phyloP scores from a whole-genome alignment of 2,797 vertebrate genomes.

The Peromyscus aztecus region DNA sequence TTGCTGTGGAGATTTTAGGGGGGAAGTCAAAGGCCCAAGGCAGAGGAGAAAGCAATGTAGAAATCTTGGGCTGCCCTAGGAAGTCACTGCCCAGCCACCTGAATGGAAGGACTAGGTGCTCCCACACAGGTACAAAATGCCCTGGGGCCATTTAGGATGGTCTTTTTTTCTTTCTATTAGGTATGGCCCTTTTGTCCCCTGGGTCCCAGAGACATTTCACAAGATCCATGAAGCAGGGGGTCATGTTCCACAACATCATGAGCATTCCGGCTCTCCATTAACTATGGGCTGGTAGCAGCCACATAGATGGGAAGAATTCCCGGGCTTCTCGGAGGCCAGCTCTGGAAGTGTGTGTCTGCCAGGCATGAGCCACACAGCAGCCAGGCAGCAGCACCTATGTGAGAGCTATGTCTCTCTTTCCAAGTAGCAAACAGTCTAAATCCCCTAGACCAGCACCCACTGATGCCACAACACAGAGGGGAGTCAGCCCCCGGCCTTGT shows the following conservation, averaged over 20 bases:
- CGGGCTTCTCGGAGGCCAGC: accelerated
- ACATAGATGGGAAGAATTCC: neutral
- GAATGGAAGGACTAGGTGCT: accelerated
- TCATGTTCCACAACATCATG: too few relatives aligned
- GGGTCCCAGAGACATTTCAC: neutral
- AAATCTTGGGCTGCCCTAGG: neutral
- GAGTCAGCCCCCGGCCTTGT: neutral
- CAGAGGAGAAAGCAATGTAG: neutral
- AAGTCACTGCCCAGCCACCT: neutral
- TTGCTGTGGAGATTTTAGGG: neutral
- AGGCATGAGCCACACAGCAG: accelerated
- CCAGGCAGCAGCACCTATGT: accelerated
- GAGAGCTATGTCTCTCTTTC: accelerated
- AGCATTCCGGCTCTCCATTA: neutral
- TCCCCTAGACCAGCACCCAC: accelerated
- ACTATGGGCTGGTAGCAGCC: neutral
- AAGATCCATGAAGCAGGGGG: neutral
- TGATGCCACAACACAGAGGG: accelerated
- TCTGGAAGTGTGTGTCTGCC: neutral
- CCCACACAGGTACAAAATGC: accelerated
- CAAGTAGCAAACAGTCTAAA: accelerated
- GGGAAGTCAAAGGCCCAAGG: neutral
- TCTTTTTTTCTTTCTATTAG: too few relatives aligned
- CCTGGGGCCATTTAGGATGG: accelerated
- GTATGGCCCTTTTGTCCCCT: accelerated